phyloP scores from a whole-genome alignment of 2,113 vertebrate species.

The Psophia crepitans region DNA sequence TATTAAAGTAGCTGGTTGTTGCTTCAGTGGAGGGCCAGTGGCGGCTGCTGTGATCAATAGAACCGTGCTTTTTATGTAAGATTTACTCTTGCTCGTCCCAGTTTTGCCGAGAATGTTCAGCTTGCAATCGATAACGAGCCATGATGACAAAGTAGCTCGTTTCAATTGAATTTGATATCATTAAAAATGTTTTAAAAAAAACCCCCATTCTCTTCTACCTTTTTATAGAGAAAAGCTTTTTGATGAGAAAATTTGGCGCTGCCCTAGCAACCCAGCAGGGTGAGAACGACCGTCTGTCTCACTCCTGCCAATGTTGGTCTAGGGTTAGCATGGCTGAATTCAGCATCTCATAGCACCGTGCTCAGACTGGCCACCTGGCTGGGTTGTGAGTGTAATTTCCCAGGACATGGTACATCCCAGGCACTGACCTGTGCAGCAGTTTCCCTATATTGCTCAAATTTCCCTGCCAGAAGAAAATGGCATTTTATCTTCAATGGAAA shows the following conservation, averaged over 20 bases:
- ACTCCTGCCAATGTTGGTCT: background rate
- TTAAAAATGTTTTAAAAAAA: conserved; percentile 52
- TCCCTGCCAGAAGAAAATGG: background rate
- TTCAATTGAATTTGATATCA: conserved; percentile 50
- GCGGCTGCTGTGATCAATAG: conserved; percentile 47
- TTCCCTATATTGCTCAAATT: background rate
- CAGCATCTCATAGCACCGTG: background rate
- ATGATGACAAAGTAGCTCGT: conserved; percentile 53
- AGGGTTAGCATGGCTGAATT: background rate
- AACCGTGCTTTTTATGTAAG: conserved; percentile 52
- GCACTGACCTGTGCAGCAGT: background rate
- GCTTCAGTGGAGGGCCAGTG: conserved; percentile 26
- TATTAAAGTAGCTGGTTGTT: conserved; percentile 50
- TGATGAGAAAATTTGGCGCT: conserved; percentile 5
- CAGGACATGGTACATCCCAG: background rate
- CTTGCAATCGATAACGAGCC: conserved; percentile 42
- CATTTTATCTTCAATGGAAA: background rate
- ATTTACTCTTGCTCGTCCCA: conserved; percentile 47
- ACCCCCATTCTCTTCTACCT: background rate
- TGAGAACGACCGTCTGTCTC: background rate
- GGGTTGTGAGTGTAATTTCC: background rate
- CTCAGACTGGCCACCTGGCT: background rate
- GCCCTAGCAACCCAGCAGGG: background rate
- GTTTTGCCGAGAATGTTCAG: conserved; percentile 50
- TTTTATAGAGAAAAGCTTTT: background rate